These are phyloP conservation scores for Doris montereyensis DNA, from an alignment of 2,888 invertebrate species.

Conservation along the genomic window DNA sequence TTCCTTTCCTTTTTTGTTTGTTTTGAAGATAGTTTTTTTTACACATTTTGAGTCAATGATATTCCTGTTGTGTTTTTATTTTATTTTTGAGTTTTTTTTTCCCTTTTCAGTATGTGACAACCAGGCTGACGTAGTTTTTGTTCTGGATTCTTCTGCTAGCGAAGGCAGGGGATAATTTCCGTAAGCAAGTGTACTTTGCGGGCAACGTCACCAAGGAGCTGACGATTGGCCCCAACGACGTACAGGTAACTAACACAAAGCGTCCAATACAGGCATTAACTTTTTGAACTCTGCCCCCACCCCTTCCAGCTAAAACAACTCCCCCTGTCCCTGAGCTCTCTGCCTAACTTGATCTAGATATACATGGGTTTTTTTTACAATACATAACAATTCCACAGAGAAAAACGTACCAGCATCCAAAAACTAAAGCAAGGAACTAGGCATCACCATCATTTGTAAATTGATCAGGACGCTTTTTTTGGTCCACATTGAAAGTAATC, in stretches of 20 bases:
- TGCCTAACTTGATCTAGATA: neutral
- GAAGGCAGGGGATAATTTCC: conserved; percentile 34
- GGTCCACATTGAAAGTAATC: too few species aligned
- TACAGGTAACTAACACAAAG: conserved; percentile 1
- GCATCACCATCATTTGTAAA: too few species aligned
- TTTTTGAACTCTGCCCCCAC: too few species aligned
- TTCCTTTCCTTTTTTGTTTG: neutral
- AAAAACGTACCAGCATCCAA: neutral
- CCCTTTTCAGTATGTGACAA: neutral
- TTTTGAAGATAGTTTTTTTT: neutral
- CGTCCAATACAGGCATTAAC: too few species aligned
- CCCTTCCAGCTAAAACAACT: too few species aligned
- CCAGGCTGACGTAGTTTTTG: conserved; percentile 34
- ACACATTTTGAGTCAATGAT: too few species aligned
- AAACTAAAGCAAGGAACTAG: too few species aligned
- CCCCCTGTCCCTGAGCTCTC: neutral
- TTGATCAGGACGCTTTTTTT: too few species aligned
- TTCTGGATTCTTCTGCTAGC: conserved; percentile 31
- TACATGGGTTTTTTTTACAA: neutral
- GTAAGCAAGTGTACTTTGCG: conserved; percentile 31
- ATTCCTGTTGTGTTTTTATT: too few species aligned
- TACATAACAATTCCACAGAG: neutral
- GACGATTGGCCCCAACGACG: conserved; percentile 10
- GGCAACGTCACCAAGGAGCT: conserved; percentile 29
- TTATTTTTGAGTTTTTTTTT: too few species aligned